Percentiles rank a stretch among this genome's conserved stretches.
Evolutionary conservation across 2,797 vertebrate species (phyloP).

Genomic region (Echeneis naucrates): DNA sequence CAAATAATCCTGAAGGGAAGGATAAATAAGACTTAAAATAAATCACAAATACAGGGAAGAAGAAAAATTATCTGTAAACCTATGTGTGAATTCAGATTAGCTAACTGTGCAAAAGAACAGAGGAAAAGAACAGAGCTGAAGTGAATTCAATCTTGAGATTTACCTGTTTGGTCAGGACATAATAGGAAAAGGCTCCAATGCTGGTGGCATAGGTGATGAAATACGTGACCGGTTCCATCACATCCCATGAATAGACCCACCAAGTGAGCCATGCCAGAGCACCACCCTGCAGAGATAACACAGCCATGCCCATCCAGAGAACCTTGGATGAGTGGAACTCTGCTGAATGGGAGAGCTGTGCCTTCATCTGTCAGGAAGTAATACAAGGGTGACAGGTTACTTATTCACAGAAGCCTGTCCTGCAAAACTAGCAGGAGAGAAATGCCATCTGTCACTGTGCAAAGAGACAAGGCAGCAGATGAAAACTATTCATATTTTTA

Average conservation of each 20-base stretch:
- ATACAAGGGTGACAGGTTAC: not conserved
- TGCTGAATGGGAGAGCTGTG: constrained; percentile 79
- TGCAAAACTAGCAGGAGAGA: not conserved
- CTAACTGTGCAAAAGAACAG: no score
- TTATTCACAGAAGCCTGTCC: not conserved
- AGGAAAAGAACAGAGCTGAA: not conserved
- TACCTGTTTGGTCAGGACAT: constrained; percentile 91
- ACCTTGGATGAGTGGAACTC: constrained; percentile 82
- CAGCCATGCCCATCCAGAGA: constrained; percentile 90
- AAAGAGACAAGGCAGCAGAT: not conserved
- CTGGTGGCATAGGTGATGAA: constrained; percentile 94
- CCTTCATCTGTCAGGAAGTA: constrained; percentile 83
- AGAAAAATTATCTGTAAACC: not conserved
- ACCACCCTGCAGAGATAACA: constrained; percentile 92
- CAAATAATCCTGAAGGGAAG: constrained; percentile 87
- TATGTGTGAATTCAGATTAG: not conserved
- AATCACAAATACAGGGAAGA: not conserved
- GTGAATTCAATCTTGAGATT: constrained; percentile 31
- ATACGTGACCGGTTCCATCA: constrained; percentile 97
- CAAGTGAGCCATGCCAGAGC: constrained; percentile 95
- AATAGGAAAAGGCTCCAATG: constrained; percentile 92
- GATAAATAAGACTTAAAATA: not conserved
- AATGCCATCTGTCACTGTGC: not conserved
- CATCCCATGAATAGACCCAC: constrained; percentile 99
- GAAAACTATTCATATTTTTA: not conserved